phyloP scores from a whole-genome alignment of 2,797 vertebrate genomes.

The Basileuterus tristriatus region DNA sequence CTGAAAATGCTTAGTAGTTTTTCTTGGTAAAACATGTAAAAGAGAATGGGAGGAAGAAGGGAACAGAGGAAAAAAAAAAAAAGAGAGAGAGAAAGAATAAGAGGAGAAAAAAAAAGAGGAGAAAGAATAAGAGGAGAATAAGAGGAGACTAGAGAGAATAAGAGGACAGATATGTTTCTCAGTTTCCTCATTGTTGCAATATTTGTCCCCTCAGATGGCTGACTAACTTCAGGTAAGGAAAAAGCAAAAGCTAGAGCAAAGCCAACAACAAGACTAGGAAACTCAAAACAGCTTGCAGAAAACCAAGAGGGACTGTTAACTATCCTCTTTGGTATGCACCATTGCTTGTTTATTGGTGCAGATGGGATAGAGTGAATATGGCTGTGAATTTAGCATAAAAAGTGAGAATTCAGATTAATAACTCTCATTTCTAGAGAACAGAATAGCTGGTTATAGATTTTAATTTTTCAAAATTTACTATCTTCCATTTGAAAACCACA shows the following conservation, averaged over 20 bases:
- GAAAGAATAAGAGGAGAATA: background rate
- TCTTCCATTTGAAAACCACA: background rate
- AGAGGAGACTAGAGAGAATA: background rate
- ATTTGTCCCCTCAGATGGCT: background rate
- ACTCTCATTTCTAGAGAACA: background rate
- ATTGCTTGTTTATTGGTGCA: constrained; percentile 45
- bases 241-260: background rate
- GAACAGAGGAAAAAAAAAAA: background rate
- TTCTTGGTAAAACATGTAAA: background rate
- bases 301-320: background rate
- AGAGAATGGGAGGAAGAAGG: background rate
- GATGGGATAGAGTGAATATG: background rate
- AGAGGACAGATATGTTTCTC: background rate
- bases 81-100: too few species aligned
- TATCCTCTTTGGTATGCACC: background rate
- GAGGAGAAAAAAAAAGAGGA: too few species aligned
- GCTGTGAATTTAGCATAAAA: background rate
- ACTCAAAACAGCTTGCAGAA: background rate
- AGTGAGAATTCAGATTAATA: background rate
- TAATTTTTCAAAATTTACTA: background rate
- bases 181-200: background rate
- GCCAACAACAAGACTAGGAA: background rate
- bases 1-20: background rate
- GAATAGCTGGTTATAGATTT: background rate
- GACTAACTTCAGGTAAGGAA: background rate